Conservation (phyloP, 2,113 vertebrate species). For the Ceyx margarethae region DNA sequence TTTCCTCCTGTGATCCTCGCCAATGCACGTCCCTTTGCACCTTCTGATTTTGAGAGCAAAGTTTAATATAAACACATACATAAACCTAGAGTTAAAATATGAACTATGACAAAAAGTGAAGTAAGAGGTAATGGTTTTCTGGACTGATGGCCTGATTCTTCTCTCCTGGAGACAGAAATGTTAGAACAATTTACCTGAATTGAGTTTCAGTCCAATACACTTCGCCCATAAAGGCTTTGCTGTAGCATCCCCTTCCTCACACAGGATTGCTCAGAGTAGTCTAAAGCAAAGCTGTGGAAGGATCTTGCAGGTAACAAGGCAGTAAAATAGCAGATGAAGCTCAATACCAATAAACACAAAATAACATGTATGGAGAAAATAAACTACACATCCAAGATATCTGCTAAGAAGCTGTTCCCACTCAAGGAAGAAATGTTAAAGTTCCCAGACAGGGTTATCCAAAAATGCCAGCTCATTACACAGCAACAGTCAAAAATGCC, state of each 20-base stretch:
- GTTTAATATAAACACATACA: background rate
- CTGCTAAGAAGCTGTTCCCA: background rate
- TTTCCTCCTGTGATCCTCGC: constrained; percentile 35
- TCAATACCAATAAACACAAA: background rate
- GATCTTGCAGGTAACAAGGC: background rate
- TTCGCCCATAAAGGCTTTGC: background rate
- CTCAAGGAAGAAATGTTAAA: background rate
- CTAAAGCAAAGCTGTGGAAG: background rate
- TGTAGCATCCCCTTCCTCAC: background rate
- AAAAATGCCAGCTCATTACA: background rate
- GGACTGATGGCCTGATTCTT: background rate
- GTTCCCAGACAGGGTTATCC: background rate
- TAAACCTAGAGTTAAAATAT: background rate
- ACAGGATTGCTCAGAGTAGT: background rate
- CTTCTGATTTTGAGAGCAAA: constrained; percentile 6
- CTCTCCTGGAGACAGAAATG: background rate
- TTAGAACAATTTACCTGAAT: background rate
- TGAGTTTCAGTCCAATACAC: background rate
- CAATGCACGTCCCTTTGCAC: background rate
- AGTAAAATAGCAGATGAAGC: background rate
- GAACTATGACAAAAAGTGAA: background rate
- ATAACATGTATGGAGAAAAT: background rate
- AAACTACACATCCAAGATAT: background rate
- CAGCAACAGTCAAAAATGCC: background rate
- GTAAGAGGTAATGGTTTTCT: background rate